Base-by-base conservation (phyloP, 1,140 invertebrate species). In the Formica selysi region DNA sequence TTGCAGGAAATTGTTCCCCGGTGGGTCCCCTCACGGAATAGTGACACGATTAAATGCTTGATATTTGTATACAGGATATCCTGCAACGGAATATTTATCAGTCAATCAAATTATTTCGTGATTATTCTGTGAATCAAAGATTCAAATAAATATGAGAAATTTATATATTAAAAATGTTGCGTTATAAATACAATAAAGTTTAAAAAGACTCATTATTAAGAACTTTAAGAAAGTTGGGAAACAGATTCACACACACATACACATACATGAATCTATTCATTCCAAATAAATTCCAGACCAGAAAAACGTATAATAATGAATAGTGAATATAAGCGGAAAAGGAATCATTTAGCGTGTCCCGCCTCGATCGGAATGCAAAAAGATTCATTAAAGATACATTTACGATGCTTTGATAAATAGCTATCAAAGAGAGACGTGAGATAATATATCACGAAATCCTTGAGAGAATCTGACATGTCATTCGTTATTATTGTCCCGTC, bases 1-100 rank as follows among this genome's bases (percentile, higher is more conserved):
- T 6, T 59, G 70, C 92, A 91, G 91, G 92, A 93, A 92, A 93
- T 91, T 81, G 36, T 87, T 87, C 74, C 65, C 74, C 10, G 29
- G 48, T 32, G 26, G 13, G 29, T 26, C 44, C 13, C 36, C 48
- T 51, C 38, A 19, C 4, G 11, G 36, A 32, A 16, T 59, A 29
- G 26, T 19, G 26, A 81, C 48, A 62, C 38, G 41, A 59, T 73
- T 71, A 51, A 71, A 59, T 26, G 59, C 22, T 29, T 22, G 51
- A 29, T 59, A 61, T 74, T 62, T 83, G 11, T 67, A 71, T 41
- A 13, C 64, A 61, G 36, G 22, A 73, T 73, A 51, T 73, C 54
- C 19, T 73, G 22, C 38, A 16, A 11, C 6, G 26, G 8, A 71
- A 68, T 68, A 16, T 68, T 22, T 16, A 5, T n/a, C 22, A 62